Evolutionary conservation across 2,113 vertebrate species (phyloP), one percentile per base, ranked within the genome.

Genomic region (Macquaria australasica): DNA sequence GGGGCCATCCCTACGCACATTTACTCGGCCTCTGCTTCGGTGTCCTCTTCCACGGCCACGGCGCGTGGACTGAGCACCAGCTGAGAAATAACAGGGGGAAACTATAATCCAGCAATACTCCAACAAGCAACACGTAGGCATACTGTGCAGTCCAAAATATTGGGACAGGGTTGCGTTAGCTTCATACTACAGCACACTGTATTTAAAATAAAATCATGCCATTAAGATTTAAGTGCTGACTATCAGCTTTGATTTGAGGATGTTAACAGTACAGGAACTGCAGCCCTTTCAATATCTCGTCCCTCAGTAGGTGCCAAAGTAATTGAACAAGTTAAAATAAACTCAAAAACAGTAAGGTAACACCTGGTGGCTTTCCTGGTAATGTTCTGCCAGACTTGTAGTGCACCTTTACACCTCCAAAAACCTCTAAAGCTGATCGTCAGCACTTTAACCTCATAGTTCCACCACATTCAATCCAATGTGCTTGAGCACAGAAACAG

Each of bases 21-120:
- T 97, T 72, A 98, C 96, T 73, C 96, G 96, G 88, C 98, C 98
- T 71, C 98, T 92, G 63, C 98, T 98, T 31, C 98, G 98, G 87
- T 97, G 96, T 87, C 97, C 96, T 78, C 94, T 89, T 6, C 97
- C 98, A 9, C 98, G 97, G 15, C 97, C 96, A 15, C 97, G 97
- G 80, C 98, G 96, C 67, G 91, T 91, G 2, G 92, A 88, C 86
- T 96, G 93, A 83, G 94, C 87, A 23, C 96, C 96, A 85, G 94
- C 93, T 93, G 51, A 67, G 7, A 53, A 39, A 58, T 2, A 45
- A 70, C 3, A 23, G 10, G 18, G 25, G 1, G 37, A 53, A 75
- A n/a, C 2, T 0, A 4, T 31, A 50, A 1, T 56, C 15, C 2
- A 63, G 31, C 9, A 34, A 45, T 3, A 11, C 18, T 8, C 21